Base-by-base conservation (phyloP, 2,113 vertebrate species). In the Cephalopterus ornatus region DNA sequence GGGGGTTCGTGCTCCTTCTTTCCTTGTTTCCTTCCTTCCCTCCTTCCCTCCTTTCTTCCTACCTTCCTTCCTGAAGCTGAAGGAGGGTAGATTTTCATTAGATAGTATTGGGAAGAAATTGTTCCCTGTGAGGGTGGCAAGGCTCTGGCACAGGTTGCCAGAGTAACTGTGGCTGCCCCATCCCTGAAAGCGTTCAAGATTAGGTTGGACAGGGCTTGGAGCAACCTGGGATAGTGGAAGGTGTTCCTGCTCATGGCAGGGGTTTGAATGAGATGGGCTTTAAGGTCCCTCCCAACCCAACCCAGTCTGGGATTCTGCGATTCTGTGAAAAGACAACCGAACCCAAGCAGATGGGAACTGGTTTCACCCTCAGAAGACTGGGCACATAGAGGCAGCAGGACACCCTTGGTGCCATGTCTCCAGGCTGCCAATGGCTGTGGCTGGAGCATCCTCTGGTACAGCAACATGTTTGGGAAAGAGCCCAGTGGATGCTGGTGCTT, bases 401-500 rank as follows among this genome's bases (percentile, higher is more conserved):
- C 37, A 35, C 2, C 13, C 35, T 37, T 0, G 2, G 23, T 0
- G 2, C 23, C 4, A 1, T 0, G 5, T 9, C 21, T 12, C 22
- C 2, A 2, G 62, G 44, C 39, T 80, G 66, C 59, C 3, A 2
- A 2, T 14, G 18, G 75, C 33, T 8, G 16, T 0, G 15, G 49
- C 49, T 47, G 55, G n/a, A 62, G 83, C 82, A 65, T 7, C 63
- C 68, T 16, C 21, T 0, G 5, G 21, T 0, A 14, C 16, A 30
- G 33, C 35, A 47, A 9, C 32, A 3, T 7, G 24, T 1, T 3
- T 0, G 20, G 41, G 32, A 12, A 41, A 7, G 72, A 27, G 80
- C 52, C 75, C 14, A 1, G 32, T 0, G 1, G 12, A 15, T 0
- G 1, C 21, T 0, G 0, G 8, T 2, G 50, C 17, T 4, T 0